Evolutionary conservation across 1,140 invertebrate species (phyloP).

Genomic region (Caerostris extrusa): DNA sequence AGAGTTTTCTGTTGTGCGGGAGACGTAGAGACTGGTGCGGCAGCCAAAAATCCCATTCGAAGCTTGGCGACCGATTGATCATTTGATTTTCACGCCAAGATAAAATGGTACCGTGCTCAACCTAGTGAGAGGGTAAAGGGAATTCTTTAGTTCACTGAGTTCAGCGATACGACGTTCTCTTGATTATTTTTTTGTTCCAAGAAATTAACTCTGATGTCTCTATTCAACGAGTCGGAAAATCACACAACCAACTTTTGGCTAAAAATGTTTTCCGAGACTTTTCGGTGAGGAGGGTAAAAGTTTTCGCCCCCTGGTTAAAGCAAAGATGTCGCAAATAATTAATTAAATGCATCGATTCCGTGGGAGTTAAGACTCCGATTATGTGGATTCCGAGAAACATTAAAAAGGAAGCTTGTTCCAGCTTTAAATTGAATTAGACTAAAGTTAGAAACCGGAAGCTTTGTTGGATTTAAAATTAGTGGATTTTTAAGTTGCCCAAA

Average conservation of each 20-base stretch:
- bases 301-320: neutral
- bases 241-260: slow-evolving; percentile 16
- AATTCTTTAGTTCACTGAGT: slow-evolving; percentile 40
- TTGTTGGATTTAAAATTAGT: neutral
- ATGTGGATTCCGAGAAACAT: neutral
- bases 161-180: slow-evolving; percentile 17
- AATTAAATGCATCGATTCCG: slow-evolving; percentile 5
- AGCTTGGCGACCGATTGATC: slow-evolving; percentile 54
- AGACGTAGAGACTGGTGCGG: neutral
- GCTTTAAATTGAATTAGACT: neutral
- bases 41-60: slow-evolving; percentile 26
- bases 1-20: neutral
- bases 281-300: neutral
- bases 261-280: slow-evolving; percentile 13
- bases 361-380: neutral
- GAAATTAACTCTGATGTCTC: slow-evolving; percentile 59
- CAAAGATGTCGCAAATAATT: neutral
- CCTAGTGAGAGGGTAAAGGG: neutral
- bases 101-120: slow-evolving; percentile 24
- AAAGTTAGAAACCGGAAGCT: neutral
- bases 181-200: slow-evolving; percentile 30
- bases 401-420: neutral
- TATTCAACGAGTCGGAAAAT: slow-evolving; percentile 30
- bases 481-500: neutral
- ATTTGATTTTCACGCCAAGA: slow-evolving; percentile 63